Base-by-base conservation (phyloP, 2,113 vertebrate genomes). In the Eubucco bourcierii region DNA sequence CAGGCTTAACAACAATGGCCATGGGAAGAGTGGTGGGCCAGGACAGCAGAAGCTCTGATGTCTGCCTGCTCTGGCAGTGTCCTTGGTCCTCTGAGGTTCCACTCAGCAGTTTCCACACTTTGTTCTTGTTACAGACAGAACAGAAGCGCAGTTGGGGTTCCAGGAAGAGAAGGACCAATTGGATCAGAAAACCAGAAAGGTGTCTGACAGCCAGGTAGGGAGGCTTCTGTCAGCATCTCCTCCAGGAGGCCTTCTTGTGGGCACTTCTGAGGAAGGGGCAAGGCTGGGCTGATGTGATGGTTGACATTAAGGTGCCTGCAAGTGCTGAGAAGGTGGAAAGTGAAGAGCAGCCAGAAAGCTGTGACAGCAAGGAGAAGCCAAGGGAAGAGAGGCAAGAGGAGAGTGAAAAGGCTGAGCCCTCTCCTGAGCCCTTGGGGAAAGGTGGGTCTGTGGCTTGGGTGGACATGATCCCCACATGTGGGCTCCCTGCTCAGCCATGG, bases 121-220 rank as follows among this genome's bases (percentile, higher is more conserved):
- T 68, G n/a, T 75, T 78, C 5, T 41, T 78, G 25, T 85, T 96
- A 61, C 84, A 99, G 99, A 99, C 88, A 99, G 98, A 94, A 73
- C 59, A 1, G 99, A 99, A 65, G 60, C 76, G 17, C 97, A 97
- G 4, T 81, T 97, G 6, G 98, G 97, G 37, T 81, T 94, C 29
- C 60, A 94, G 27, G 99, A 99, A 50, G 99, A 99, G 60, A 99
- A 98, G 88, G 99, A 99, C 7, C 80, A 23, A 3, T 46, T 87
- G 28, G 97, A 98, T 34, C 98, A 97, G 87, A 98, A 98, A 71
- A 25, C 68, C 88, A 97, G 97, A 94, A 99, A 98, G 81, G 71
- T 64, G 5, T 37, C 93, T 3, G 99, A 99, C 41, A 93, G 94
- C 79, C 99, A 99, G 97, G 99, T 99, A 88, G 87, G 95, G 80